Evolutionary conservation across 2,888 invertebrate species (phyloP).

Genomic region (Campopleginae sp.): DNA sequence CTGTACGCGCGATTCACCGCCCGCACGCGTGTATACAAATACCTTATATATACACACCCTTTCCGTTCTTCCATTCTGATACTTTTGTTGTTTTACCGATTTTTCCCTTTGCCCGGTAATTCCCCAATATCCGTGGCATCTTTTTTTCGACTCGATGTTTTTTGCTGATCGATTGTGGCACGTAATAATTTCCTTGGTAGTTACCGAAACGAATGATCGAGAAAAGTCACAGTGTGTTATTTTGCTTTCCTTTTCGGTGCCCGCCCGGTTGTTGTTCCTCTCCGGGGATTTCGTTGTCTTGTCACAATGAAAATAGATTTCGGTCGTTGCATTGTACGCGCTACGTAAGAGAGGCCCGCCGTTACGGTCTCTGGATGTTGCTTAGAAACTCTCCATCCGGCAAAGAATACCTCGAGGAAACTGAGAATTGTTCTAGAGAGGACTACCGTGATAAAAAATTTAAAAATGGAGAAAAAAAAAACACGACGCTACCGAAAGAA

Average conservation of each 20-base stretch:
- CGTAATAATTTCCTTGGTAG: not conserved
- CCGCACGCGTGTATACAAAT: conserved; percentile 39
- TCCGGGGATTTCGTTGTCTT: conserved; percentile 52
- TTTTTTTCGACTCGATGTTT: not conserved
- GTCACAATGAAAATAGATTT: conserved; percentile 73
- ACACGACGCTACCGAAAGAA: conserved; percentile 33
- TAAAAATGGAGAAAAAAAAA: conserved; percentile 51
- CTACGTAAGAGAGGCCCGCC: conserved; percentile 69
- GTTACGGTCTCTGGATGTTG: conserved; percentile 58
- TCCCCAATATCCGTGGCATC: not conserved
- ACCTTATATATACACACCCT: conserved; percentile 28
- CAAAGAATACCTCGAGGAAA: conserved; percentile 77
- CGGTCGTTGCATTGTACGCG: conserved; percentile 73
- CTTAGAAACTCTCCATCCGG: conserved; percentile 55
- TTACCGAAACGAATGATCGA: not conserved
- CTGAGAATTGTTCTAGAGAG: conserved; percentile 46
- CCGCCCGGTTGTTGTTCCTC: conserved; percentile 41
- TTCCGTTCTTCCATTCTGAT: conserved; percentile 12
- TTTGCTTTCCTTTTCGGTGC: conserved; percentile 9
- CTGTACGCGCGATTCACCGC: conserved; percentile 69
- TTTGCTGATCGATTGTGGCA: not conserved
- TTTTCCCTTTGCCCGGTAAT: not conserved
- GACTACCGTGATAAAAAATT: conserved; percentile 60
- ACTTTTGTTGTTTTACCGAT: not conserved
- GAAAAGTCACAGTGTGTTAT: not conserved